Evolutionary conservation across 2,888 invertebrate species (phyloP), one percentile per base, ranked within the genome.

Genomic region (Aromia moschata): DNA sequence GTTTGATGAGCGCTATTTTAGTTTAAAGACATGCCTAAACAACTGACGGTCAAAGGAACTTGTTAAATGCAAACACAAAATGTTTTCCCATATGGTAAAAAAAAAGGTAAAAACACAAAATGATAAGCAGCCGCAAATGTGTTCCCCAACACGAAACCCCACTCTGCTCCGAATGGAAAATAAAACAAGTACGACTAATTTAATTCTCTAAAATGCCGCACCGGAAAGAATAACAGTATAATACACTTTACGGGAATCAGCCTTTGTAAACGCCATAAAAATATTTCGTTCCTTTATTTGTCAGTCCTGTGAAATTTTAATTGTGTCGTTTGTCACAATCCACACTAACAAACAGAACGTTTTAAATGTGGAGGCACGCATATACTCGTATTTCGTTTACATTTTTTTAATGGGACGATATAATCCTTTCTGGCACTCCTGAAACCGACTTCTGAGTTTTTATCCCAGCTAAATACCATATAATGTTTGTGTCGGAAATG

Each of bases 201-300:
- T 49, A 1, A 38, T 49, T 49, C 38, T 30, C 30, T 12, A 20
- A 20, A 49, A 38, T 38, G 38, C 18, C 18, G 14, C 12, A 12
- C 15, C 12, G 16, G 18, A 49, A 10, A 10, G 30, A 20, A 30
- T 38, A 31, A 31, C 46, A 33, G 46, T 20, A 20, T 43, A 43
- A 25, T 17, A 33, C 46, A 46, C 46, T 46, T 46, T 33, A 11
- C 20, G 33, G 38, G 38, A 11, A 38, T 38, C 20, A 14, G 49
- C 11, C 15, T 38, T 49, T 25, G 38, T 20, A 49, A 49, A 14
- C 15, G 38, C 15, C 38, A 38, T 38, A 30, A 20, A 49, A 49
- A 49, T 49, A 38, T 49, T 49, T 37, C 25, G 16, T 38, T 49
- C 12, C 49, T 15, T 49, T 49, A 38, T 49, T 36, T 45, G 33